Evolutionary conservation across 2,797 vertebrate species (phyloP), one percentile per base, ranked within the genome.

Genomic region (Sebastiscus albofasciatus): DNA sequence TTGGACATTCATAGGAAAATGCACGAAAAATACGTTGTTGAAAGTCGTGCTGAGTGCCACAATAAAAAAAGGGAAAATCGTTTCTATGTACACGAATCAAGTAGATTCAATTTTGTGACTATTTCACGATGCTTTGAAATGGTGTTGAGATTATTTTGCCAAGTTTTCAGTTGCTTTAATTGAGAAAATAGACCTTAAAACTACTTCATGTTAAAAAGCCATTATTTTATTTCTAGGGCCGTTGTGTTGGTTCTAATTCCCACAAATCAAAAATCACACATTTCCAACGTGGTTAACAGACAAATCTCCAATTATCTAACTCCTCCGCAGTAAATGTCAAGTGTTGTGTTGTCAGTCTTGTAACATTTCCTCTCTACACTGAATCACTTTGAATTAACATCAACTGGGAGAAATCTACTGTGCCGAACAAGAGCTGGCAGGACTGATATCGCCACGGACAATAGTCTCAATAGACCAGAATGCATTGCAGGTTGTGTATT

Each of bases 261-360:
- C 22, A 60, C 5, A 26, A 54, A 67, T 46, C 36, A 60, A 22
- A 80, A 80, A 56, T 80, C 3, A 67, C 3, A 80, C 31, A 67
- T 75, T 82, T 74, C 9, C 72, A 60, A 20, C 49, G 31, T 16
- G n/a, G 27, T 55, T 56, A 39, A 46, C 59, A 77, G 66, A 69
- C 42, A 83, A 59, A 66, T 52, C 59, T 73, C 20, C n/a, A n/a
- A 36, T 29, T 77, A 14, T 42, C 20, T 4, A 52, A 67, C 79
- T 20, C 58, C 8, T 20, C 74, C 42, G 59, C 59, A 14, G 36
- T 42, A 71, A 68, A 81, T 75, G 58, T 66, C 71, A 80, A 77
- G 66, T 56, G 26, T 14, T 31, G 66, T 7, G 20, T 16, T 29
- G 67, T 67, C 39, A 42, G 2, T 16, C 6, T 31, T 52, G 27